phyloP scores from a whole-genome alignment of 2,888 invertebrate genomes.

The Hydrotaea cyrtoneurina region DNA sequence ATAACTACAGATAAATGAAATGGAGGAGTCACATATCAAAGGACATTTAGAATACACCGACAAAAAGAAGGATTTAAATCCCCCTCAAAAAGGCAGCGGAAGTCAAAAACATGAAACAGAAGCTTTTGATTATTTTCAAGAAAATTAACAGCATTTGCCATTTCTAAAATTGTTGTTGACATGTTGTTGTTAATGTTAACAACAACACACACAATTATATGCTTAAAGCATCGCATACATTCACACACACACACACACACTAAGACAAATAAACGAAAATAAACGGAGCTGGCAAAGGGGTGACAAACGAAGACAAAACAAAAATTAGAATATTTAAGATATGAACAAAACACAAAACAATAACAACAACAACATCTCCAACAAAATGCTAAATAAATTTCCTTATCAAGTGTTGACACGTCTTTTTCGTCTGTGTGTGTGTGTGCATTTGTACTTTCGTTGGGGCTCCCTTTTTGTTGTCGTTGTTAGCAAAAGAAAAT shows the following conservation, averaged over 20 bases:
- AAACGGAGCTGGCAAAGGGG: background rate
- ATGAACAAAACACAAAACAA: background rate
- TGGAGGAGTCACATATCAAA: too few species aligned
- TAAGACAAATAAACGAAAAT: background rate
- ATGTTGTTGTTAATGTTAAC: background rate
- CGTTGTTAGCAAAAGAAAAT: conserved; percentile 28
- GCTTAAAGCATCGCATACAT: conserved; percentile 8
- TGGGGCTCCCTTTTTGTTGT: background rate
- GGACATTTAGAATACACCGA: background rate
- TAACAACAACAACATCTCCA: background rate
- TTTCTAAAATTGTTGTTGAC: background rate
- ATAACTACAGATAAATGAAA: too few species aligned
- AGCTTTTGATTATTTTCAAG: conserved; percentile 36
- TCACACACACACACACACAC: background rate
- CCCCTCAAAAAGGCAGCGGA: background rate
- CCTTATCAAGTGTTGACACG: conserved; percentile 53
- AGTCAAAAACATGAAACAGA: conserved; percentile 26
- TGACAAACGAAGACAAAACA: background rate
- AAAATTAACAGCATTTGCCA: conserved; percentile 10
- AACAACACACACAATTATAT: conserved; percentile 30
- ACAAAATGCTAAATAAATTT: conserved; percentile 39
- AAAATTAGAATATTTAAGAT: conserved; percentile 41
- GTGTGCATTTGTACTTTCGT: background rate
- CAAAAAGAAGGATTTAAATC: background rate
- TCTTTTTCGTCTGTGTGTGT: conserved; percentile 24